These are phyloP conservation scores for Solea senegalensis DNA, from an alignment of 2,113 vertebrate species.

Conservation along the genomic window DNA sequence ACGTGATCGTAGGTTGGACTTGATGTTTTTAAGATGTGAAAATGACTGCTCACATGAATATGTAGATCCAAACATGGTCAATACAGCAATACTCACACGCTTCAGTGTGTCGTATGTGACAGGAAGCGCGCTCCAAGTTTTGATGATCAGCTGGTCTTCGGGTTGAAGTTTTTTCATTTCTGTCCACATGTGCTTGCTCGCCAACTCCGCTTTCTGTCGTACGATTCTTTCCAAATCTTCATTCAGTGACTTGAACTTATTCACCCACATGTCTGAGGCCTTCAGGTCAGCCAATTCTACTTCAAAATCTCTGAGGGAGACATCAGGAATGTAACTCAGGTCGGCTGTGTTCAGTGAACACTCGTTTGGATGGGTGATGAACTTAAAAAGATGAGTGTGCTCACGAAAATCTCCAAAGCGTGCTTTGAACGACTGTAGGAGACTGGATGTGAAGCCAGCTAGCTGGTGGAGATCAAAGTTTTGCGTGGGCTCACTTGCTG, in stretches of 20 bases:
- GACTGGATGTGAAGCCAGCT: conserved; percentile 52
- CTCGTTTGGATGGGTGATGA: conserved; percentile 57
- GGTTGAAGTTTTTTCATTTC: conserved; percentile 42
- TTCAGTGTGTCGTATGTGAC: conserved; percentile 39
- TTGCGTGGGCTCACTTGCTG: no score
- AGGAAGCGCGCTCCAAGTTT: conserved; percentile 27
- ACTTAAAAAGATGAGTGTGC: conserved; percentile 46
- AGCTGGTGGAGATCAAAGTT: no score
- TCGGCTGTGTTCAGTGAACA: conserved; percentile 7
- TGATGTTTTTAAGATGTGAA: conserved; percentile 23
- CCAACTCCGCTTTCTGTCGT: conserved; percentile 22
- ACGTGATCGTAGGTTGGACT: conserved; percentile 25
- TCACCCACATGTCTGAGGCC: conserved; percentile 18
- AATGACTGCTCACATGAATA: conserved; percentile 31
- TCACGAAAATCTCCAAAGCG: conserved; percentile 51
- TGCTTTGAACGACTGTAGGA: conserved; percentile 55
- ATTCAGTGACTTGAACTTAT: conserved; percentile 35
- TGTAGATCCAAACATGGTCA: no score
- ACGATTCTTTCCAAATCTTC: conserved; percentile 29
- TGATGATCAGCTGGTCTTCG: conserved; percentile 34
- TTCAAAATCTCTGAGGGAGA: conserved; percentile 18
- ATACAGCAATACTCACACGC: conserved; percentile 26
- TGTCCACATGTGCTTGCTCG: conserved; percentile 21
- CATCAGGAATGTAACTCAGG: conserved; percentile 17
- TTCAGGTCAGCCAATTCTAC: conserved; percentile 9